Conservation (phyloP, 2,797 vertebrate genomes). For the Cyprinella venusta region DNA sequence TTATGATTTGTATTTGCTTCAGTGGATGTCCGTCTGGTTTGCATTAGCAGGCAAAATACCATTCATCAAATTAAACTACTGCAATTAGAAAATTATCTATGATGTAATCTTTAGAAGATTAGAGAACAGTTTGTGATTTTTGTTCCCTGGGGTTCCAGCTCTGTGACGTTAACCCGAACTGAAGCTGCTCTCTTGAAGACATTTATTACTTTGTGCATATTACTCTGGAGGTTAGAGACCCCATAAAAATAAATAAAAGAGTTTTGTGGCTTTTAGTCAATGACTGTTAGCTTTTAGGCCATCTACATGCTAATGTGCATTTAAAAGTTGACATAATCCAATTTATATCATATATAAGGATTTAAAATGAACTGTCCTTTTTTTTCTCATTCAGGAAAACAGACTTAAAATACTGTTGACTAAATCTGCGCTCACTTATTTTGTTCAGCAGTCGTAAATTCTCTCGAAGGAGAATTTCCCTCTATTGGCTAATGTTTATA, state of each 20-base stretch:
- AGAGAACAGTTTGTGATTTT: constrained; percentile 54
- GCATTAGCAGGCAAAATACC: constrained; percentile 64
- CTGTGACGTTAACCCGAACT: not conserved
- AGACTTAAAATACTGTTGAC: not conserved
- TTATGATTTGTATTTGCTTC: constrained; percentile 63
- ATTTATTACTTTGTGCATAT: constrained; percentile 5
- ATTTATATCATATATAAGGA: not conserved
- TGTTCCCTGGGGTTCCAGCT: constrained; percentile 40
- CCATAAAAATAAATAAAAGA: constrained; percentile 31
- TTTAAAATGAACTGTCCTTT: not conserved
- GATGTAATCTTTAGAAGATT: constrained; percentile 69
- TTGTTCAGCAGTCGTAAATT: not conserved
- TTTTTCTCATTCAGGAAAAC: not conserved
- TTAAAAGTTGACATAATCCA: constrained; percentile 25
- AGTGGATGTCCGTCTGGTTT: constrained; percentile 71
- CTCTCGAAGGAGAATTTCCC: not conserved
- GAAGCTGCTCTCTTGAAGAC: not conserved
- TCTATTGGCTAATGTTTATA: not conserved
- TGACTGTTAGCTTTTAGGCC: not conserved
- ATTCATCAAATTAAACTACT: constrained; percentile 65
- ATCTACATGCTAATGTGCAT: not conserved
- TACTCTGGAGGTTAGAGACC: constrained; percentile 10
- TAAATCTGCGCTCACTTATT: not conserved
- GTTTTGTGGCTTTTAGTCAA: constrained; percentile 16
- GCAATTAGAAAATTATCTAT: constrained; percentile 65